Base-by-base conservation (phyloP, 2,888 invertebrate genomes). In the Tupiocoris notatus region DNA sequence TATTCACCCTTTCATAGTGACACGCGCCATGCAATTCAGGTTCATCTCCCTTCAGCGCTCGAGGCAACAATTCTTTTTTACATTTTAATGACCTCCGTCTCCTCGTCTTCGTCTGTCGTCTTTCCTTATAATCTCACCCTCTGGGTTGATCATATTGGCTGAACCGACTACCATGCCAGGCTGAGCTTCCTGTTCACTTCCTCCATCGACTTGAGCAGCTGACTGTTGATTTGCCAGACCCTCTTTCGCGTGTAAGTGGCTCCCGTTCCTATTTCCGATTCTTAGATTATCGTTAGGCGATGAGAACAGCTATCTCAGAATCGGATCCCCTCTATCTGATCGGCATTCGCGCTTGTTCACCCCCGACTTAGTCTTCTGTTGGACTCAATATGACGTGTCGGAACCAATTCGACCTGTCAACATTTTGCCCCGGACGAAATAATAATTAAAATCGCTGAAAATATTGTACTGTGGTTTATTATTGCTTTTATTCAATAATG, bases 231-330 rank as follows among this genome's bases (percentile, higher is more conserved):
- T 39, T 39, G 39, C 6, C 12, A 12, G 6, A 12, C 39, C 3
- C 6, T 7, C 39, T 12, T 12, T 39, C 12, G 39, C 39, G 12
- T 39, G 39, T 39, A 39, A 39, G 39, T 39, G 39, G 39, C 39
- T 39, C 39, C 39, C 39, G 39, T 39, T 18, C 20, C 59, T 59
- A 59, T 59, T 59, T 59, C 59, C 59, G 59, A 59, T 59, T 59
- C 59, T 59, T 59, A 59, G 59, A 59, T 59, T 59, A 59, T 59
- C 59, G 59, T 59, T 59, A 59, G 59, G 59, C 20, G 59, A 9
- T 59, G 59, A 59, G 59, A 39, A 39, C 39, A 39, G 6, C 39
- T 12, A 39, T 39, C 39, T 3, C 3, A 39, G 39, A 3, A 39
- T 39, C 12, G 39, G 39, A 39, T 12, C 39, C 39, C 39, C 39